Conservation (phyloP, 2,888 invertebrate species). For the Lycocerus yunnanus region DNA sequence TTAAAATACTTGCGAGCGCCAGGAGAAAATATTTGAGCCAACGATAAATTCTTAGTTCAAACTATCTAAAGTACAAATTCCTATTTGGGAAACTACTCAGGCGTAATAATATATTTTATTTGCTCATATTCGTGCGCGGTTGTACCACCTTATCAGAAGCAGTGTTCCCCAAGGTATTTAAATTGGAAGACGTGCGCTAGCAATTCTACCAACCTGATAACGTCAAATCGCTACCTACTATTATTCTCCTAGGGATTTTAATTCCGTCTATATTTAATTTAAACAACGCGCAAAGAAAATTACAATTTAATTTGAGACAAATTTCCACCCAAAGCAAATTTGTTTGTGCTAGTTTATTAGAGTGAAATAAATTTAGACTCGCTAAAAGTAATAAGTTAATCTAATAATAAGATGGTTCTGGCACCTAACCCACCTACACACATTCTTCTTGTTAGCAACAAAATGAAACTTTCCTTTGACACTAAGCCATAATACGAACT, state of each 20-base stretch:
- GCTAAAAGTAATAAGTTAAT: background rate
- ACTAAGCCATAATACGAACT: constrained; percentile 48
- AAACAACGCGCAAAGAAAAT: constrained; percentile 7
- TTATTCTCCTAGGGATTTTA: constrained; percentile 51
- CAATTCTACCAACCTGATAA: constrained; percentile 51
- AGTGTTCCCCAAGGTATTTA: constrained; percentile 52
- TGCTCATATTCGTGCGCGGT: constrained; percentile 48
- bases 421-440: constrained; percentile 7
- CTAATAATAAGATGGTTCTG: background rate
- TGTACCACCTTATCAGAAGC: constrained; percentile 50
- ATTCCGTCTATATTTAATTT: constrained; percentile 39
- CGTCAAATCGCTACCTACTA: constrained; percentile 49
- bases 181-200: constrained; percentile 53
- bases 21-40: background rate
- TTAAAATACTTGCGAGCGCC: background rate
- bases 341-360: background rate
- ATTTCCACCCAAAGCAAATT: background rate
- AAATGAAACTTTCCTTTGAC: constrained; percentile 57
- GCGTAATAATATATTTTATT: constrained; percentile 49
- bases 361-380: background rate
- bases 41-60: constrained; percentile 41
- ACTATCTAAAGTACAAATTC: constrained; percentile 48
- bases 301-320: constrained; percentile 2
- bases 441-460: constrained; percentile 37
- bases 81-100: constrained; percentile 50